A percentile compares a stretch with the other conserved stretches of the same genome.
phyloP scores from a whole-genome alignment of 2,797 vertebrate genomes.

The Podarcis siculus region DNA sequence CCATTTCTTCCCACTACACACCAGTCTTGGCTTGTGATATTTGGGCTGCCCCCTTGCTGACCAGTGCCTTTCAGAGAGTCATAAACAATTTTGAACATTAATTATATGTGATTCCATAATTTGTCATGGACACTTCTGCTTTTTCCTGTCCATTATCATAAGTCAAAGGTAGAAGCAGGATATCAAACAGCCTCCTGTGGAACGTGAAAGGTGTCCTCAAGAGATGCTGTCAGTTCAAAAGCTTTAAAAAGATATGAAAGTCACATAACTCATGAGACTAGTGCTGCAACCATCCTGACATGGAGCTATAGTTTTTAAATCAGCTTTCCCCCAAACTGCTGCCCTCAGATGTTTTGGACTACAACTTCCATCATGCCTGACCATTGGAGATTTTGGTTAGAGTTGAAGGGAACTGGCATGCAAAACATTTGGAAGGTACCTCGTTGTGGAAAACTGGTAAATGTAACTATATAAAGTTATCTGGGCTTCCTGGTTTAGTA shows the following conservation, averaged over 20 bases:
- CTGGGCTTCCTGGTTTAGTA: background rate
- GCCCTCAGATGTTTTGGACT: too few relatives aligned
- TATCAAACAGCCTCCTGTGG: background rate
- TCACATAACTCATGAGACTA: background rate
- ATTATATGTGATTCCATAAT: background rate
- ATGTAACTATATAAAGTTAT: background rate
- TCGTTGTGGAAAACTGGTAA: too few relatives aligned
- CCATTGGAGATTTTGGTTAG: too few relatives aligned
- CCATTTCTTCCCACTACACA: background rate
- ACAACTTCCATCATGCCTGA: too few relatives aligned
- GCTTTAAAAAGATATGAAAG: background rate
- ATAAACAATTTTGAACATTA: background rate
- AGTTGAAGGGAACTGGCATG: too few relatives aligned
- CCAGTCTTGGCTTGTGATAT: background rate
- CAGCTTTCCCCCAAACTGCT: too few relatives aligned
- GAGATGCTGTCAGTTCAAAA: background rate
- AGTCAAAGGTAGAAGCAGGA: background rate
- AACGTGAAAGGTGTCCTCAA: background rate
- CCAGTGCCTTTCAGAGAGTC: background rate
- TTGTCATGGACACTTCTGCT: background rate
- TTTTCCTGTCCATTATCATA: background rate
- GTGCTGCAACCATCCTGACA: background rate
- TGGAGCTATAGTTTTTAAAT: background rate
- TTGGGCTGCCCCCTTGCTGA: background rate
- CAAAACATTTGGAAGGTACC: too few relatives aligned